A percentile compares a stretch with the other conserved stretches of the same genome.
These are phyloP conservation scores for Caenorhabditis tropicalis DNA, from an alignment of 1,140 invertebrate genomes.

Conservation along the genomic window DNA sequence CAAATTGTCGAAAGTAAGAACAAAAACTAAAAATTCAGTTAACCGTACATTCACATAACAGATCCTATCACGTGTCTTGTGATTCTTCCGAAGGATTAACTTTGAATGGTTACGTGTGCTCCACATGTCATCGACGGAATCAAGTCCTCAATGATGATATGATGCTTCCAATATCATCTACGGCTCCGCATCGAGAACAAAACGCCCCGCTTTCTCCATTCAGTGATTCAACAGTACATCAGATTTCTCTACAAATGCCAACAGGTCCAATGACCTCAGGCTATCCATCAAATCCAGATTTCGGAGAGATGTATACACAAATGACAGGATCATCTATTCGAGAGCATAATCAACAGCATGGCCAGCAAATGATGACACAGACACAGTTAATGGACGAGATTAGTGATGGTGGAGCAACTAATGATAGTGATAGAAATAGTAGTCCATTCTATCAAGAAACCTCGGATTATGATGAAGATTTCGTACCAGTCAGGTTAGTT, in stretches of 20 bases:
- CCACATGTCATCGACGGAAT: not conserved
- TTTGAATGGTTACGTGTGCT: not conserved
- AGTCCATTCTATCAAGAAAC: conserved; percentile 49
- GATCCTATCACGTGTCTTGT: not conserved
- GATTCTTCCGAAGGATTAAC: not conserved
- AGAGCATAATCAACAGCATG: not conserved
- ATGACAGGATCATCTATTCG: not conserved
- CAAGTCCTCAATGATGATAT: not conserved
- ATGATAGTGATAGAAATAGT: conserved; percentile 42
- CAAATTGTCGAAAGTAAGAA: not conserved
- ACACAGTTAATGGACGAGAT: conserved; percentile 27
- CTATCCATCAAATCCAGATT: not conserved
- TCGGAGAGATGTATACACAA: conserved; percentile 18
- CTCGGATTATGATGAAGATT: conserved; percentile 50
- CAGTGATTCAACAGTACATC: not conserved
- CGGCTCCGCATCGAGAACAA: not conserved
- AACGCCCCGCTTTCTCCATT: not conserved
- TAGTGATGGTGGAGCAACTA: conserved; percentile 21
- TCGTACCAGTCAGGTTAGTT: conserved; percentile 43
- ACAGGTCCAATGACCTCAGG: not conserved
- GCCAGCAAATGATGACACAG: not conserved
- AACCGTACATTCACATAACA: too few species aligned
- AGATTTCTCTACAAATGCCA: not conserved
- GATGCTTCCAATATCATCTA: conserved; percentile 5
- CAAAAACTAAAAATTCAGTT: too few species aligned